A percentile compares a stretch with the other conserved stretches of the same genome.
Conservation (phyloP, 2,888 invertebrate species). For the Hyposoter didymator region DNA sequence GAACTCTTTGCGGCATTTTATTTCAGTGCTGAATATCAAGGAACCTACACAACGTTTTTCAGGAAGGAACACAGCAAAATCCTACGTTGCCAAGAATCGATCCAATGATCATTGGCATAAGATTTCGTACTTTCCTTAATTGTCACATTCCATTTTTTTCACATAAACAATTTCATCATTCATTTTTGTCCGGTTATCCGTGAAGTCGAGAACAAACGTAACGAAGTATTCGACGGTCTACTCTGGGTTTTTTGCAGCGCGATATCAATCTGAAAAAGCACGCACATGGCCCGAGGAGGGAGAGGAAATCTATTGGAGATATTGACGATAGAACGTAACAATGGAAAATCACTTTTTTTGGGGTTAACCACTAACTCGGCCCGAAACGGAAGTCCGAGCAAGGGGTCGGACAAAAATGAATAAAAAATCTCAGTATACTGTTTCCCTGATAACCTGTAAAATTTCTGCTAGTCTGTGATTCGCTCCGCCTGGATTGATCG, state of each 20-base stretch:
- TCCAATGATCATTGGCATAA: too few relatives aligned
- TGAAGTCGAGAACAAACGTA: not conserved
- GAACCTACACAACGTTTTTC: not conserved
- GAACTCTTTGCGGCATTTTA: not conserved
- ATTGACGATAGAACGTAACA: slow-evolving; percentile 2
- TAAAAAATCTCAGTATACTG: slow-evolving; percentile 5
- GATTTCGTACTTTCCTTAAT: not conserved
- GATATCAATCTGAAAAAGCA: not conserved
- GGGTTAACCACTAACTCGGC: slow-evolving; percentile 7
- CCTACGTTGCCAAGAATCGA: not conserved
- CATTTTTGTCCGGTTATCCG: not conserved
- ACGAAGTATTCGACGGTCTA: not conserved
- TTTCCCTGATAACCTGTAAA: slow-evolving; percentile 8
- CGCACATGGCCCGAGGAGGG: not conserved
- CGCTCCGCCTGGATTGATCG: slow-evolving; percentile 28
- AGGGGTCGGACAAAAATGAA: not conserved
- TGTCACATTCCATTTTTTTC: not conserved
- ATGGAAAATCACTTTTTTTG: not conserved
- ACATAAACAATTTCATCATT: not conserved
- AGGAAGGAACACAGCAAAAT: not conserved
- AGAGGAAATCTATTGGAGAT: not conserved
- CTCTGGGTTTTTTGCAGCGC: not conserved
- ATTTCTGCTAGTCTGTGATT: slow-evolving; percentile 6
- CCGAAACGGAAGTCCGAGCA: not conserved
- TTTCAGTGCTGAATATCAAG: not conserved